These are phyloP conservation scores for Menidia menidia DNA, from an alignment of 2,797 vertebrate genomes.

Conservation along the genomic window DNA sequence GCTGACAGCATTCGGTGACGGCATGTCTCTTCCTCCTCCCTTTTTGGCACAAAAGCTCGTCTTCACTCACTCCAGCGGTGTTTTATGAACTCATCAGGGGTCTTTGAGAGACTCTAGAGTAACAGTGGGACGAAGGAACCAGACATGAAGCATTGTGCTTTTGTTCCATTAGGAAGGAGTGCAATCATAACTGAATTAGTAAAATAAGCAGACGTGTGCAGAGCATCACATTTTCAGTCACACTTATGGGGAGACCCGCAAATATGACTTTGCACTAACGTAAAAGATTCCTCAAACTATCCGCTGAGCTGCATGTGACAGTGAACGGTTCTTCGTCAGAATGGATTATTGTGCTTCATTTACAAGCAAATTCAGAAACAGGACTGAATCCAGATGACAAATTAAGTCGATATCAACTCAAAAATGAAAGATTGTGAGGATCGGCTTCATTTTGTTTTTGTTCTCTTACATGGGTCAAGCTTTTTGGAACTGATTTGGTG, in stretches of 20 bases:
- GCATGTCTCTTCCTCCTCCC: conserved; percentile 79
- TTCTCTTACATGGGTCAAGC: too few species aligned
- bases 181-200: background rate
- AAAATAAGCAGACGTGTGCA: background rate
- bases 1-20: conserved; percentile 77
- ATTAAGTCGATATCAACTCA: too few species aligned
- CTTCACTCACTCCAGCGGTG: conserved; percentile 13
- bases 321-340: too few species aligned
- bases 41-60: conserved; percentile 58
- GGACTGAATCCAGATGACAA: too few species aligned
- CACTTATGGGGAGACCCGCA: background rate
- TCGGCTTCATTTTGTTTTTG: too few species aligned
- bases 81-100: conserved; percentile 31
- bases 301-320: too few species aligned
- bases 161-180: background rate
- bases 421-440: too few species aligned
- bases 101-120: conserved; percentile 16
- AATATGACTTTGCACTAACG: background rate
- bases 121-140: conserved; percentile 31
- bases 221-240: background rate
- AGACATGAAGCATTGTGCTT: too few species aligned
- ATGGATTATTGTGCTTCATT: too few species aligned
- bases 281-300: too few species aligned
- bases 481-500: background rate
- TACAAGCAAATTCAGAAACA: too few species aligned